Conservation (phyloP, 2,113 vertebrate genomes). For the Pluvialis apricaria region DNA sequence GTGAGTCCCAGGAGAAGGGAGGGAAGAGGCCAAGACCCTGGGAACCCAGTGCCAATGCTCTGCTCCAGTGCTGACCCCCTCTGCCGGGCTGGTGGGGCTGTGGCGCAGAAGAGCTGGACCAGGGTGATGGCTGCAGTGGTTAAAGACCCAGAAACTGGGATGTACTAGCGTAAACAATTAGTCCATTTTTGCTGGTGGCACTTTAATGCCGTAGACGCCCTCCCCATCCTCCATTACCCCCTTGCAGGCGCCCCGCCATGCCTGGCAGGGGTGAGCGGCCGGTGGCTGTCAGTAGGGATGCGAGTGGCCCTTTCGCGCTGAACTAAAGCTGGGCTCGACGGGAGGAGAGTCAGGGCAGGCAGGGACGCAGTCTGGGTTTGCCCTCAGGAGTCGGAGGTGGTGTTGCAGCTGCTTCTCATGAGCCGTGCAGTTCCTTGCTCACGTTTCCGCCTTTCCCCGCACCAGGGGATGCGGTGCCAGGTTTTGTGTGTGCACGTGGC, state of each 20-base stretch:
- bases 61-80: neutral
- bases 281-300: neutral
- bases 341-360: neutral
- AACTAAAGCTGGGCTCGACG: neutral
- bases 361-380: neutral
- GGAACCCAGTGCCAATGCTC: neutral
- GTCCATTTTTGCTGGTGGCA: neutral
- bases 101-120: neutral
- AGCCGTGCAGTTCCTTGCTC: no score
- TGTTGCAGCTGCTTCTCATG: neutral
- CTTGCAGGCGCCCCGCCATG: neutral
- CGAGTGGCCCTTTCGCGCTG: neutral
- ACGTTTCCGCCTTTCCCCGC: neutral
- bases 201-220: no score
- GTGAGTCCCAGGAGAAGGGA: neutral
- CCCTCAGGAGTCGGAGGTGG: neutral
- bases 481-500: neutral
- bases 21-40: neutral
- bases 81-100: neutral
- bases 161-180: neutral
- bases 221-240: neutral
- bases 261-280: neutral
- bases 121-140: neutral
- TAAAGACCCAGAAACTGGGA: neutral
- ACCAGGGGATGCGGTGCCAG: rapidly evolving